A percentile compares a stretch with the other conserved stretches of the same genome.
phyloP scores from a whole-genome alignment of 1,140 invertebrate species.

The Tachypleus tridentatus region DNA sequence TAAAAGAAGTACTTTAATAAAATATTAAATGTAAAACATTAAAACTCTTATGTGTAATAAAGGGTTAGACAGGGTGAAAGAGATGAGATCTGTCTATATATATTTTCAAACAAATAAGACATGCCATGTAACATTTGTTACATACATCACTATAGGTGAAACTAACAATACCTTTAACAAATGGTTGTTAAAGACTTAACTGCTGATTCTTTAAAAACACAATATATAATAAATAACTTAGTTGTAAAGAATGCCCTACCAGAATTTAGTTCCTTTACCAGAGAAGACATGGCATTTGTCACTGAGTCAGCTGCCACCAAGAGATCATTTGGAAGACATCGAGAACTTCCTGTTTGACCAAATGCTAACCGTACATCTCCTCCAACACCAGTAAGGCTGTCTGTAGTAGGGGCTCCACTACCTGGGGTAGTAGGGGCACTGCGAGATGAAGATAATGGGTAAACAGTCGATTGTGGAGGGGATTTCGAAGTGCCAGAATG shows the following conservation, averaged over 20 bases:
- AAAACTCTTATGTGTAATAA: too few species aligned
- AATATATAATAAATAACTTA: too few species aligned
- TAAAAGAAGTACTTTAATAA: too few species aligned
- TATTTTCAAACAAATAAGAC: too few species aligned
- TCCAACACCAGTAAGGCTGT: constrained; percentile 36
- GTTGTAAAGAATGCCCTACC: constrained; percentile 4
- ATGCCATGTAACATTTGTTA: too few species aligned
- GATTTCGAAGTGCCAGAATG: constrained; percentile 63
- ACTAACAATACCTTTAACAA: too few species aligned
- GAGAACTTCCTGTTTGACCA: constrained; percentile 33
- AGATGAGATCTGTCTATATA: too few species aligned
- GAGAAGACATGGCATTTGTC: constrained; percentile 89
- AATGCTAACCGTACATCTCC: constrained; percentile 36
- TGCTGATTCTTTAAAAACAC: too few species aligned
- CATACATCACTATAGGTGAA: too few species aligned
- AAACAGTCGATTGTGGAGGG: constrained; percentile 47
- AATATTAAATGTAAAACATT: too few species aligned
- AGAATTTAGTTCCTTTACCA: constrained; percentile 88
- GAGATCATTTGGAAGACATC: constrained; percentile 58
- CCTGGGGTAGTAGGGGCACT: constrained; percentile 58
- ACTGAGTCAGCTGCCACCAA: constrained; percentile 87
- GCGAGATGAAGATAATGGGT: constrained; percentile 41
- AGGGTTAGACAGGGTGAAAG: too few species aligned
- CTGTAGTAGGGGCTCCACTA: constrained; percentile 28
- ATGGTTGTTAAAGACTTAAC: too few species aligned